A percentile compares a stretch with the other conserved stretches of the same genome.
Evolutionary conservation across 2,113 vertebrate genomes (phyloP).

Genomic region (Xiphophorus couchianus): DNA sequence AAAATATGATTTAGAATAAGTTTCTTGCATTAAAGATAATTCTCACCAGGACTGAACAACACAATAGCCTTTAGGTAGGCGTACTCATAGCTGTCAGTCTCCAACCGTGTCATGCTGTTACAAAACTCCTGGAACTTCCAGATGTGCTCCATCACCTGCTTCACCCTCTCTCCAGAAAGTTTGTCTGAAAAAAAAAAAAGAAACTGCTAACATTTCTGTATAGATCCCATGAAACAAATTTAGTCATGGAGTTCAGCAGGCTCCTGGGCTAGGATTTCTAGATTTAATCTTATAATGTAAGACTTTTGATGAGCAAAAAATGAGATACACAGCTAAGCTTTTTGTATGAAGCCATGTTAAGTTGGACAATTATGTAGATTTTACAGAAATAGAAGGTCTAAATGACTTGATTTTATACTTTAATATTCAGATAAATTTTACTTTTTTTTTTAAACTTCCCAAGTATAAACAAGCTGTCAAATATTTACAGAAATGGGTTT

Average conservation of each 20-base stretch:
- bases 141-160: conserved; percentile 98
- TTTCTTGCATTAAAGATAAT: conserved; percentile 7
- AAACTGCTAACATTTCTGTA: neutral
- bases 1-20: neutral
- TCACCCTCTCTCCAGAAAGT: conserved; percentile 93
- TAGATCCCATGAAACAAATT: neutral
- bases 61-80: conserved; percentile 98
- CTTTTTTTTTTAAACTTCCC: no score
- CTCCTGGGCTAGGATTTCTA: no score
- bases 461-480: no score
- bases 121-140: conserved; percentile 99
- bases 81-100: conserved; percentile 95
- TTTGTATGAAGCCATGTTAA: no score
- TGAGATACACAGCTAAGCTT: no score
- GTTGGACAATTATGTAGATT: no score
- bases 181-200: conserved; percentile 82
- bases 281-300: neutral
- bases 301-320: neutral
- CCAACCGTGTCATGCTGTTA: conserved; percentile 96
- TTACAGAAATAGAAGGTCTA: no score
- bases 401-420: no score
- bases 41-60: conserved; percentile 96
- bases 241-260: neutral
- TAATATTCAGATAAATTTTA: no score
- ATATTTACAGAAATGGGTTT: no score